A percentile compares a stretch with the other conserved stretches of the same genome.
Conservation (phyloP, 2,113 vertebrate genomes). For the Eublepharis macularius region DNA sequence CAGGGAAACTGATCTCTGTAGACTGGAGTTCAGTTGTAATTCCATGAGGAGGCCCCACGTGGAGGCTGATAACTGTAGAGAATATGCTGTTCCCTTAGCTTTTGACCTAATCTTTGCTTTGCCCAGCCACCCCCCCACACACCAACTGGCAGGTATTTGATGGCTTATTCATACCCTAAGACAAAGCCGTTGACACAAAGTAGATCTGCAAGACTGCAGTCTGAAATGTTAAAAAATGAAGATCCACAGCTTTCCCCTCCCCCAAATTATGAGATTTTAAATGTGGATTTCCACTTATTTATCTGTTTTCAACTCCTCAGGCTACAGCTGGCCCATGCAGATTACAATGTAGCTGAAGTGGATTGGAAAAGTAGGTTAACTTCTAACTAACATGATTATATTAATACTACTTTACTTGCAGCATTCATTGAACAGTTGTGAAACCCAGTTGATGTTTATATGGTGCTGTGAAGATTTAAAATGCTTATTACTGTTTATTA, state of each 20-base stretch:
- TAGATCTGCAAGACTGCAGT: neutral
- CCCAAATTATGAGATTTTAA: neutral
- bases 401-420: neutral
- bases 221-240: neutral
- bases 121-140: neutral
- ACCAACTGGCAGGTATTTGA: neutral
- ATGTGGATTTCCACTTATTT: neutral
- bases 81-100: neutral
- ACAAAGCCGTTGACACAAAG: neutral
- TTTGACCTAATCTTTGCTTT: neutral
- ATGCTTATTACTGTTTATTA: conserved; percentile 58
- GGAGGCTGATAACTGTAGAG: neutral
- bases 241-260: neutral
- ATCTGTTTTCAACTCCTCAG: conserved; percentile 13
- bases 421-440: conserved; percentile 37
- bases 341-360: neutral
- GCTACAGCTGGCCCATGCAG: conserved; percentile 8
- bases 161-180: neutral
- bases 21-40: too few species aligned
- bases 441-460: conserved; percentile 57
- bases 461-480: conserved; percentile 55
- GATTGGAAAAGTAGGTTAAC: conserved; percentile 36
- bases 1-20: too few species aligned
- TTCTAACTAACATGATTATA: conserved; percentile 49
- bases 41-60: too few species aligned